phyloP scores from a whole-genome alignment of 2,113 vertebrate genomes.

The Sinocyclocheilus maitianheensis region DNA sequence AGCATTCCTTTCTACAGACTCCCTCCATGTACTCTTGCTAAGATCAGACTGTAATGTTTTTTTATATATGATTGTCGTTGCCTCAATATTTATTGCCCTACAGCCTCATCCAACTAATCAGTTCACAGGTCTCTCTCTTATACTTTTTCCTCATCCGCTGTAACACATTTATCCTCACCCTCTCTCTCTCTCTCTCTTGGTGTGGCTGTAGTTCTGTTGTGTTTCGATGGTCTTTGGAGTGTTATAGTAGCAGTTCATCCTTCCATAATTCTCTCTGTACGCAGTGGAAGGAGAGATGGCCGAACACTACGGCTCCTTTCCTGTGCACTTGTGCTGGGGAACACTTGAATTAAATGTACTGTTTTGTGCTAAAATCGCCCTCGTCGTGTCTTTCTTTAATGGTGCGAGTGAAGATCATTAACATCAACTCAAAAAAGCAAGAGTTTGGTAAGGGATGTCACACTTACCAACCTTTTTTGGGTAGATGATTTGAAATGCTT shows the following conservation, averaged over 20 bases:
- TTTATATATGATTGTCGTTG: constrained; percentile 73
- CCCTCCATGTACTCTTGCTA: constrained; percentile 68
- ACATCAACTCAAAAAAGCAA: too few relatives aligned
- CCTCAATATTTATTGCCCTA: constrained; percentile 82
- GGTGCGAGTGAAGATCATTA: not conserved
- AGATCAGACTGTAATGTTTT: constrained; percentile 57
- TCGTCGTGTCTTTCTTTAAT: constrained; percentile 47
- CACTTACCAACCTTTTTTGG: not conserved
- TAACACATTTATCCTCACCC: not conserved
- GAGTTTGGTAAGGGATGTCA: not conserved
- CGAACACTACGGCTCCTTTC: constrained; percentile 77
- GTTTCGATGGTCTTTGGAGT: constrained; percentile 85
- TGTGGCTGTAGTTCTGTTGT: constrained; percentile 82
- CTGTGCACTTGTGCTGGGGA: constrained; percentile 91
- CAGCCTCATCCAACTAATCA: constrained; percentile 48
- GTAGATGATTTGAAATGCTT: too few relatives aligned
- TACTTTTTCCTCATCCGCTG: constrained; percentile 2
- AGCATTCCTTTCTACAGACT: constrained; percentile 76
- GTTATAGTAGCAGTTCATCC: constrained; percentile 74
- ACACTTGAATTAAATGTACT: constrained; percentile 92
- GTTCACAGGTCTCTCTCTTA: constrained; percentile 26
- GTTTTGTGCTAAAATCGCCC: constrained; percentile 81
- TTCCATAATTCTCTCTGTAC: constrained; percentile 81
- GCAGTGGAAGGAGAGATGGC: constrained; percentile 64
- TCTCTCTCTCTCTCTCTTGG: constrained; percentile 36